Evolutionary conservation across 2,113 vertebrate species (phyloP).

Genomic region (Thamnophis sirtalis): DNA sequence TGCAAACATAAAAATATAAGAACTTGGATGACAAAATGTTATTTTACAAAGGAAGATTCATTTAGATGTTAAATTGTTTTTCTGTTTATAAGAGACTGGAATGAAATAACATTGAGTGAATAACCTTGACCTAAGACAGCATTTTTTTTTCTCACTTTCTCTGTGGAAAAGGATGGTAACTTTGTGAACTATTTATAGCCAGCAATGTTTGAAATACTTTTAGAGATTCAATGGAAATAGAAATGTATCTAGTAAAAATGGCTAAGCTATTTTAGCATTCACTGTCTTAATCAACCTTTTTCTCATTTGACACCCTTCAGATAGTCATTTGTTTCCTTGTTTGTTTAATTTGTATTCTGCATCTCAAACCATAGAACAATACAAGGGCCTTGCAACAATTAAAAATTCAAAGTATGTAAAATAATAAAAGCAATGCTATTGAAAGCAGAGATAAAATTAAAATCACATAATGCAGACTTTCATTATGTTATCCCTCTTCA

Average conservation of each 20-base stretch:
- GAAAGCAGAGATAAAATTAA: not conserved
- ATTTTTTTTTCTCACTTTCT: not conserved
- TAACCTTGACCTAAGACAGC: not conserved
- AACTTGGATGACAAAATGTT: not conserved
- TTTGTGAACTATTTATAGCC: not conserved
- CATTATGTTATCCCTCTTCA: not conserved
- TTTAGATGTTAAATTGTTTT: not conserved
- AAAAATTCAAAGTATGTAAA: not conserved
- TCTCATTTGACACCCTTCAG: not conserved
- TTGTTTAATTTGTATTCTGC: not conserved
- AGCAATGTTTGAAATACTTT: not conserved
- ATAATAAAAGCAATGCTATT: not conserved
- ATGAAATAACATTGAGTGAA: not conserved
- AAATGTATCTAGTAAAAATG: not conserved
- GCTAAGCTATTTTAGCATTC: not conserved
- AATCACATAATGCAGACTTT: not conserved
- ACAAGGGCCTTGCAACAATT: not conserved
- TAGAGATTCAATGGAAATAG: not conserved
- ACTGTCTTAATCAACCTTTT: not conserved
- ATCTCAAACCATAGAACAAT: not conserved
- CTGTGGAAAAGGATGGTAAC: not conserved
- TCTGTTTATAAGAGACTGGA: not conserved
- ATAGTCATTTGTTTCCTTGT: not conserved
- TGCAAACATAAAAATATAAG: conserved; percentile 11
- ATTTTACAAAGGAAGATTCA: not conserved